phyloP scores from a whole-genome alignment of 2,888 invertebrate species.

The Phrixothrix hirtus region DNA sequence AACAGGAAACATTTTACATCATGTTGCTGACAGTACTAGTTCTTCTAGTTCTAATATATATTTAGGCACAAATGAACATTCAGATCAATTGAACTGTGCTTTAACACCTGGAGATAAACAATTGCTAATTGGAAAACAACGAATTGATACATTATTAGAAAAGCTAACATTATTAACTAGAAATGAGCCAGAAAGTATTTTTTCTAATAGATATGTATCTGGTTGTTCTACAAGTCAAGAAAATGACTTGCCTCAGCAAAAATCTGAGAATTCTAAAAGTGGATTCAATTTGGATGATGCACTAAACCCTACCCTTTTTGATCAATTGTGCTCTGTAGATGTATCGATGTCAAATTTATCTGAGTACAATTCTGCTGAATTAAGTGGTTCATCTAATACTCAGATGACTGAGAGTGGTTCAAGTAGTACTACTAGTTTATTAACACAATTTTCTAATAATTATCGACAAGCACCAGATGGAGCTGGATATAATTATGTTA shows the following conservation, averaged over 20 bases:
- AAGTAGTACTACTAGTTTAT: constrained; percentile 29
- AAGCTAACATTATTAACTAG: constrained; percentile 45
- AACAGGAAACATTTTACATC: neutral
- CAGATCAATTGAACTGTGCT: neutral
- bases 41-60: constrained; percentile 6
- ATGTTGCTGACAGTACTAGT: neutral
- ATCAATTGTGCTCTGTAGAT: constrained; percentile 39
- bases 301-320: constrained; percentile 50
- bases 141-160: constrained; percentile 51
- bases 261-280: constrained; percentile 1
- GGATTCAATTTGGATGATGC: constrained; percentile 36
- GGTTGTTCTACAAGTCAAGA: constrained; percentile 48
- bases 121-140: constrained; percentile 45
- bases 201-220: constrained; percentile 48
- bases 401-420: constrained; percentile 9
- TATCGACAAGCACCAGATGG: constrained; percentile 40
- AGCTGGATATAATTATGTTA: constrained; percentile 34
- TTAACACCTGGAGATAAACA: constrained; percentile 36
- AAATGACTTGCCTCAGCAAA: neutral
- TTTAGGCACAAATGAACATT: constrained; percentile 2
- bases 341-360: constrained; percentile 21
- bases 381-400: constrained; percentile 5
- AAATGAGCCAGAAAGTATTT: constrained; percentile 36
- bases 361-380: constrained; percentile 13
- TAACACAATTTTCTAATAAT: constrained; percentile 23